These are phyloP conservation scores for Augochlora pura DNA, from an alignment of 1,140 invertebrate genomes.

Conservation along the genomic window DNA sequence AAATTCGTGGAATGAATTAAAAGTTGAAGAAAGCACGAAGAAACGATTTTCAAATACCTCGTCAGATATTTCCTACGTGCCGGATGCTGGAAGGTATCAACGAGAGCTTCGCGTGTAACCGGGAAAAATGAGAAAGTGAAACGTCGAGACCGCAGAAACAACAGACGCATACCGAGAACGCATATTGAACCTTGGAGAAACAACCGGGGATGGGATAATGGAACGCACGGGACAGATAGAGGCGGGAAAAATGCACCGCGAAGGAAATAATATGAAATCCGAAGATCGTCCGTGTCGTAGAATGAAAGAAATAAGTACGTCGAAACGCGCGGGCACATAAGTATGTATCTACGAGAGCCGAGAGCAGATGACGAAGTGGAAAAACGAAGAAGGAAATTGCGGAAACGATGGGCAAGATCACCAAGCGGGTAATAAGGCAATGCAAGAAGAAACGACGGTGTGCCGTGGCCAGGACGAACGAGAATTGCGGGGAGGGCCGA, in stretches of 20 bases:
- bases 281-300: neutral
- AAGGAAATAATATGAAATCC: slow-evolving; percentile 35
- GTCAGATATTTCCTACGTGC: neutral
- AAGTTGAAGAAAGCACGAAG: neutral
- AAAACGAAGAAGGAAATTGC: slow-evolving; percentile 9
- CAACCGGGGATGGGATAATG: slow-evolving; percentile 16
- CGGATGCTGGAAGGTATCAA: neutral
- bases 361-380: slow-evolving; percentile 10
- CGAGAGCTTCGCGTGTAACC: neutral
- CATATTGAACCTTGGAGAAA: neutral
- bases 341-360: no score
- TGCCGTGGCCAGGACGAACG: slow-evolving; percentile 7
- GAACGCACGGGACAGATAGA: neutral
- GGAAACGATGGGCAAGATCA: neutral
- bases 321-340: neutral
- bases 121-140: slow-evolving; percentile 41
- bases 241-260: neutral
- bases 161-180: neutral
- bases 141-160: neutral
- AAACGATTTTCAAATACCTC: neutral
- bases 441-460: neutral
- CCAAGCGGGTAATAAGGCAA: neutral
- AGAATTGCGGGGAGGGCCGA: neutral
- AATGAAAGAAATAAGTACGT: slow-evolving; percentile 13
- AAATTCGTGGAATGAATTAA: no score